phyloP scores from a whole-genome alignment of 2,797 vertebrate genomes.

The Trematomus bernacchii region DNA sequence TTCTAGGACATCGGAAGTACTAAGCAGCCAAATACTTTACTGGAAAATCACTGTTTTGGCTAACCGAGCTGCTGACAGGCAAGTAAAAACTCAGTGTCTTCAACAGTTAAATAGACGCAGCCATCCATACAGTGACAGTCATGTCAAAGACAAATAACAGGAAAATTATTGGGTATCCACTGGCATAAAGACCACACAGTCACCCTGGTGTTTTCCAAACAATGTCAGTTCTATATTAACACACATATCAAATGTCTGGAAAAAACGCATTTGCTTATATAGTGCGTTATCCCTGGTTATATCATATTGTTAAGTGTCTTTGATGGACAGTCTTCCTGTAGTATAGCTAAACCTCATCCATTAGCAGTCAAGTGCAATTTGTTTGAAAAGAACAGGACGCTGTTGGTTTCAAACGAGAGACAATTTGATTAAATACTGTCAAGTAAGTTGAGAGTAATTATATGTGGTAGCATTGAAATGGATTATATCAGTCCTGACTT shows the following conservation, averaged over 20 bases:
- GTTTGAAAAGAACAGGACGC: conserved; percentile 47
- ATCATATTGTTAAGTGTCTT: conserved; percentile 32
- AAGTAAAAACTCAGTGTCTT: conserved; percentile 58
- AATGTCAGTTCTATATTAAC: conserved; percentile 58
- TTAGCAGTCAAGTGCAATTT: conserved; percentile 51
- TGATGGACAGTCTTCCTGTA: conserved; percentile 43
- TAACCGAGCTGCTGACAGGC: conserved; percentile 29
- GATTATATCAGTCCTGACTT: background rate
- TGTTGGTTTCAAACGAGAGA: conserved; percentile 19
- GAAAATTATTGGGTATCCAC: conserved; percentile 68
- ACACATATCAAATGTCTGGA: conserved; percentile 62
- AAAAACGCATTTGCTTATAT: conserved; percentile 43
- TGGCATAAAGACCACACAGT: conserved; percentile 57
- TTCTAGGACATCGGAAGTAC: conserved; percentile 49
- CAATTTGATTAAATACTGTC: conserved; percentile 47
- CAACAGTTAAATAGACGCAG: conserved; percentile 52
- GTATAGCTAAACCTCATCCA: conserved; percentile 39
- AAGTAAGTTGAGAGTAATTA: conserved; percentile 25
- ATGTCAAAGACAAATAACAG: conserved; percentile 63
- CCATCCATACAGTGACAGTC: conserved; percentile 66
- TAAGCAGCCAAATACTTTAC: conserved; percentile 35
- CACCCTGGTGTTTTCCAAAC: conserved; percentile 53
- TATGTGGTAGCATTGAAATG: conserved; percentile 13
- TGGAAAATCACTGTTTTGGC: conserved; percentile 65
- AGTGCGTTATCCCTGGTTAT: conserved; percentile 43